Base-by-base conservation (phyloP, 2,113 vertebrate species). In the Sprattus sprattus region DNA sequence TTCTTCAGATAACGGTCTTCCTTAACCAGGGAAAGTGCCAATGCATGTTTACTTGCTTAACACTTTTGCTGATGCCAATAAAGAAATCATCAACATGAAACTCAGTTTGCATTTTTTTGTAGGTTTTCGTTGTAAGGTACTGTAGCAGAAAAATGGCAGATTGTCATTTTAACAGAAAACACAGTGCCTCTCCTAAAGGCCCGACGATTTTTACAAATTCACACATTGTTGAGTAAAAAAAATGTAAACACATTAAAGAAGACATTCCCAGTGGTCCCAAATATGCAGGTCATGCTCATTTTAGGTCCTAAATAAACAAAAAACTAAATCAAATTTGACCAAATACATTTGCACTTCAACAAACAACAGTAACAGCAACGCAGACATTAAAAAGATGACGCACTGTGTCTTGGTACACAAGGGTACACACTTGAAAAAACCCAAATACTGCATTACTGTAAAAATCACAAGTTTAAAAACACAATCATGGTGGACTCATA, bases 21-120 rank as follows among this genome's bases (percentile, higher is more conserved):
- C 81, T 39, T 88, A 90, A 87, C 91, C 89, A 89, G 86, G 82
- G 88, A 83, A 90, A 75, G 60, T 82, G n/a, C 15, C 81, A 50
- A 71, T 90, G 95, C 95, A 95, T 95, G 94, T 91, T 92, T 93
- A 91, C 87, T 85, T 89, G 81, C 81, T 81, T 82, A 86, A 86
- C 91, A 92, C 92, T 89, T 94, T 94, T 95, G 93, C 93, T 94
- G 92, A 95, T 94, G 94, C 93, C 91, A 95, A 94, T 95, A 95
- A 95, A 95, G 82, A 93, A 90, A 91, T 90, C 54, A 91, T 91
- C 82, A 89, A 94, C 67, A 90, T 78, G 13, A 78, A 39, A 78
- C 44, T 39, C 9, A 13, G 71, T 16, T 60, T 78, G 10, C 2
- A 11, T 39, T 57, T 82, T 82, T 81, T 39, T 1, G 39, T 39